Evolutionary conservation across 1,140 invertebrate genomes (phyloP), one percentile per base, ranked within the genome.

Genomic region (Melitaea cinxia): DNA sequence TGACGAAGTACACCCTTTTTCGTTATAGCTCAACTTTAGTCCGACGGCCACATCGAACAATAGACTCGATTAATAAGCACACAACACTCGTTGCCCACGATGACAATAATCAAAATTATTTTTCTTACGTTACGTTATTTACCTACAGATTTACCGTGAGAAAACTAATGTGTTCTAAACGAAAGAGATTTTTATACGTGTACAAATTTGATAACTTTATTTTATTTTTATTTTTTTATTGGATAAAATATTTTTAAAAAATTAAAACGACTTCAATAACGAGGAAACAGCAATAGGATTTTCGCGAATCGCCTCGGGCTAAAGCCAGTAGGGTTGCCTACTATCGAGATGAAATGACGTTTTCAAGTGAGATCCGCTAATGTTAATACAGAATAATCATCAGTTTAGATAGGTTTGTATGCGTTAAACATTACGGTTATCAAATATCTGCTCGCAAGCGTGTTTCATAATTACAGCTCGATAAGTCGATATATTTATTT

Each of bases 401-500:
- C 52, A 17, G 35, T 54, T 54, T 37, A 12, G 35, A 35, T 54
- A 54, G 52, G 28, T 54, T 54, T 21, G 52, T 12, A 54, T 33
- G 10, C 28, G 33, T 54, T 54, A 54, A 37, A 54, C 52, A 35
- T 33, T 35, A 30, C 19, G 28, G 30, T 54, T 54, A 54, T 54
- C 52, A 35, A 54, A 54, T 54, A 54, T 54, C 28, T 26, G 52
- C 52, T 54, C 52, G 33, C 28, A 33, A 30, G 52, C 52, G 19
- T 54, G 14, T 54, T 54, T 54, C 52, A 54, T 54, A 35, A 54
- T 35, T 54, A 54, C 6, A 17, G 33, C 52, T 54, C 30, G 33
- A 54, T 26, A 21, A 30, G 28, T 33, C 30, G 15, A 54, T 53
- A 15, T 33, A 53, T 21, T 53, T 53, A 26, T 28, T 53, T 14